A percentile compares a stretch with the other conserved stretches of the same genome.
phyloP scores from a whole-genome alignment of 2,888 invertebrate species.

The Eilema depressum region DNA sequence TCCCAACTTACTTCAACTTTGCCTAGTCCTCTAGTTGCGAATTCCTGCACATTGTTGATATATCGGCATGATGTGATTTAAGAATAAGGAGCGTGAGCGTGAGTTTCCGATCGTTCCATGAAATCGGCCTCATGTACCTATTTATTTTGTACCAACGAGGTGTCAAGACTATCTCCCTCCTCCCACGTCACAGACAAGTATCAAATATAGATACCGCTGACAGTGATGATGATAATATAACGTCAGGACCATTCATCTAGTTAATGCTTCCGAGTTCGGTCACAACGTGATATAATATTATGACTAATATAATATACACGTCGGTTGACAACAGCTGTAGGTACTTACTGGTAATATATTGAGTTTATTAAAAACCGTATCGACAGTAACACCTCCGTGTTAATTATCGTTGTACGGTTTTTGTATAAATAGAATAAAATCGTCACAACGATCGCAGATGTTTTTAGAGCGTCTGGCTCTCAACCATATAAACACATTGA shows the following conservation, averaged over 20 bases:
- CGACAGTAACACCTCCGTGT: neutral
- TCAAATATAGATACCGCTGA: neutral
- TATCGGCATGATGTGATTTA: no score
- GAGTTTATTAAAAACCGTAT: neutral
- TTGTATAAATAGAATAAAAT: neutral
- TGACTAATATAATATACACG: neutral
- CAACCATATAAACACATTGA: neutral
- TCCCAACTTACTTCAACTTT: no score
- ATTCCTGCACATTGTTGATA: neutral
- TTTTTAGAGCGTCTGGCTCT: neutral
- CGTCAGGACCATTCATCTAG: neutral
- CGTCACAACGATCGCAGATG: neutral
- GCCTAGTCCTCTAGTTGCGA: no score
- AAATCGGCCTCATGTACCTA: neutral
- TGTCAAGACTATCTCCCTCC: conserved; percentile 4
- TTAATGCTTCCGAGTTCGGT: conserved; percentile 1
- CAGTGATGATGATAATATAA: conserved; percentile 4
- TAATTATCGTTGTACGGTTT: neutral
- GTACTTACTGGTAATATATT: neutral
- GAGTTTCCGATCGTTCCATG: neutral
- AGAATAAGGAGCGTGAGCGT: neutral
- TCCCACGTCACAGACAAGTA: conserved; percentile 1
- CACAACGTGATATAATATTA: neutral
- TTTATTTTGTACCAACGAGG: neutral
- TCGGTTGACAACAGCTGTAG: neutral